These are phyloP conservation scores for Keiferia lycopersicella DNA, from an alignment of 2,888 invertebrate genomes.

Conservation along the genomic window DNA sequence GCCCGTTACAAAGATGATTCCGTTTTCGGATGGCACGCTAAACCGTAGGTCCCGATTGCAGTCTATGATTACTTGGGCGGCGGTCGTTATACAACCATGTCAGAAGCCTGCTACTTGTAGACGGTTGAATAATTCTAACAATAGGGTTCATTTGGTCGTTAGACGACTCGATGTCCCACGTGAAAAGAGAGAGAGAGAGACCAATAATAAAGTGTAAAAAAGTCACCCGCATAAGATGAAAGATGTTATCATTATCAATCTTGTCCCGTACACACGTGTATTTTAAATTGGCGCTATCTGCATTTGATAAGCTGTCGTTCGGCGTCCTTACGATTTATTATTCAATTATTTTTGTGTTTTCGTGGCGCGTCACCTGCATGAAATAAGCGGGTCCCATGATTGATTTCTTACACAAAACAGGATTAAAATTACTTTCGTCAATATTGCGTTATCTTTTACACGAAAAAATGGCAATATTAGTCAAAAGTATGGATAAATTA, in stretches of 20 bases:
- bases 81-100: no score
- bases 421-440: conserved; percentile 6
- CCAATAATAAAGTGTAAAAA: no score
- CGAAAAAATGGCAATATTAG: neutral
- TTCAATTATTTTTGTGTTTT: conserved; percentile 28
- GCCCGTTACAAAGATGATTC: no score
- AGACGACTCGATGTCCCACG: no score
- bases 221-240: neutral
- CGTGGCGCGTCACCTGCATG: conserved; percentile 24
- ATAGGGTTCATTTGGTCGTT: no score
- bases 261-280: neutral
- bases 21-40: no score
- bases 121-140: no score
- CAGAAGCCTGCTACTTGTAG: no score
- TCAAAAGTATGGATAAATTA: no score
- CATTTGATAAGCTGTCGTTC: conserved; percentile 17
- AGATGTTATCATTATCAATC: conserved; percentile 16
- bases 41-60: no score
- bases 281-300: conserved; percentile 10
- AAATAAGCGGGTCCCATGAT: neutral
- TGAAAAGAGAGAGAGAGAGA: no score
- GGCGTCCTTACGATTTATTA: conserved; percentile 29
- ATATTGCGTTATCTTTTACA: conserved; percentile 15
- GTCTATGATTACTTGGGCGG: no score
- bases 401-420: neutral